These are phyloP conservation scores for Xanthia togata DNA, from an alignment of 2,888 invertebrate species.

Conservation along the genomic window DNA sequence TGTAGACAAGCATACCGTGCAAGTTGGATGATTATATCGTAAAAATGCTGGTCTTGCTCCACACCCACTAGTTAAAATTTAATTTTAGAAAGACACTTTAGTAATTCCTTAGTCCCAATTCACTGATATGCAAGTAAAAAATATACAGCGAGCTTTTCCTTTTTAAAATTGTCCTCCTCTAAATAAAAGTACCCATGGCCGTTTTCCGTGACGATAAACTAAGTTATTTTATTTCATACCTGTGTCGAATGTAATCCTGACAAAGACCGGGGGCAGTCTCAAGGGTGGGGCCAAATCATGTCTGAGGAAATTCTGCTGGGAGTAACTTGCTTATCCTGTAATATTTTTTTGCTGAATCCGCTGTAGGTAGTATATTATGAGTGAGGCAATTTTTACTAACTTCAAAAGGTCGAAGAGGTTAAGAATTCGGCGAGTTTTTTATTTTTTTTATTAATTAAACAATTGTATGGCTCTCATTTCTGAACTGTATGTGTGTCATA, in stretches of 20 bases:
- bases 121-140: neutral
- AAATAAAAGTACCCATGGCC: slow-evolving; percentile 19
- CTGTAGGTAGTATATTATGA: neutral
- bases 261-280: slow-evolving; percentile 48
- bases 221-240: slow-evolving; percentile 57
- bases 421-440: neutral
- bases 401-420: neutral
- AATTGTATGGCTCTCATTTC: neutral
- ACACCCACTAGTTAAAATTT: no score
- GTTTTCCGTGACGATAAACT: slow-evolving; percentile 52
- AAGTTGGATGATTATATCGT: no score
- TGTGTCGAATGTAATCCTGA: slow-evolving; percentile 48
- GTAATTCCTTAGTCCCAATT: neutral
- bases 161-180: neutral
- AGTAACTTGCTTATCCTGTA: slow-evolving; percentile 33
- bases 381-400: neutral
- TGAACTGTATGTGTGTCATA: neutral
- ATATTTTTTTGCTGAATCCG: slow-evolving; percentile 16
- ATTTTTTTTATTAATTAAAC: neutral
- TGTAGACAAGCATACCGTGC: no score
- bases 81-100: neutral
- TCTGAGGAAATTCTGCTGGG: slow-evolving; percentile 57
- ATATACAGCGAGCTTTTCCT: neutral
- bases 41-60: no score
- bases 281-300: slow-evolving; percentile 49